Conservation (phyloP, 2,797 vertebrate species). For the Tragopan temminckii region DNA sequence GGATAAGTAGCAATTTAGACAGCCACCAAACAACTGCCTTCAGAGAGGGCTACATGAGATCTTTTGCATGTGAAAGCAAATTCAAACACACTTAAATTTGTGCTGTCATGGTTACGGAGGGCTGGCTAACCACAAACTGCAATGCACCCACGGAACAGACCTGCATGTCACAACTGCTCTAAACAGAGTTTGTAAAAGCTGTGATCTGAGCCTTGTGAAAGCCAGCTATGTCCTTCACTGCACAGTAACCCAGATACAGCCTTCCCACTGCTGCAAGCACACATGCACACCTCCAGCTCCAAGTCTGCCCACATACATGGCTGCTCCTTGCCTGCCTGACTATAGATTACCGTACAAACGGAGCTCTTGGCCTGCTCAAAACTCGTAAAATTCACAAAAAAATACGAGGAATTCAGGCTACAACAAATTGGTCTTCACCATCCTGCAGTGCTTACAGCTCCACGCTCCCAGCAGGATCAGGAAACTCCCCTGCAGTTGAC, state of each 20-base stretch:
- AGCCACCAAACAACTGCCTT: background rate
- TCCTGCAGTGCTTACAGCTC: background rate
- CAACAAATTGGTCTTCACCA: background rate
- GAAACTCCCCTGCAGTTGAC: background rate
- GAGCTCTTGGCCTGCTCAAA: background rate
- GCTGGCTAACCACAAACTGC: background rate
- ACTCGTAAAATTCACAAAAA: background rate
- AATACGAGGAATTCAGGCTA: background rate
- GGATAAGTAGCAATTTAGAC: background rate
- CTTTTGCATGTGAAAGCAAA: background rate
- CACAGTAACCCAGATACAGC: background rate
- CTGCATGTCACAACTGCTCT: no score
- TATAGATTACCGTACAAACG: background rate
- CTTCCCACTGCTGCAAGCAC: background rate
- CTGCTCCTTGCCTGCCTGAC: background rate
- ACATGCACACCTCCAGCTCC: background rate
- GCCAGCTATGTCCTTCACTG: fast-evolving
- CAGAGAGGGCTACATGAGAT: background rate
- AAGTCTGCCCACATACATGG: fast-evolving
- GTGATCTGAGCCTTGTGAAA: background rate
- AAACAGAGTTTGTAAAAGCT: fast-evolving
- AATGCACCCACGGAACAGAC: background rate
- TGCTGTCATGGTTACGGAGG: background rate
- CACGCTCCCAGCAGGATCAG: background rate
- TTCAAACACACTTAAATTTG: background rate